These are phyloP conservation scores for Anguilla obscura DNA, from an alignment of 2,797 vertebrate species.

Conservation along the genomic window DNA sequence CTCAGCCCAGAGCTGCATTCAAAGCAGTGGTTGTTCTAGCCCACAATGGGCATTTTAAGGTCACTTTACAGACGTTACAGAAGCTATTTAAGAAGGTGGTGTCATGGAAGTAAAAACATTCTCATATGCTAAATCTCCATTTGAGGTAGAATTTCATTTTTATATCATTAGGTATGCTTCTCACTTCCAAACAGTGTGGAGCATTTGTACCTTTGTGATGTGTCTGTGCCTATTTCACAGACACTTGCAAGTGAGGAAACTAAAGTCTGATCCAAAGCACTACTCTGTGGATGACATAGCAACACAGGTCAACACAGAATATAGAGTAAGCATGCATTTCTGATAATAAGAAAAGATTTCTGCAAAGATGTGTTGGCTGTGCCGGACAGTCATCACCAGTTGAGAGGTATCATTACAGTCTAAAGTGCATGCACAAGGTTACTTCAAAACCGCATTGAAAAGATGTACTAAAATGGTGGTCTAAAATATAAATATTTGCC, in stretches of 20 bases:
- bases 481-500: background rate
- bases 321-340: background rate
- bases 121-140: too few relatives aligned
- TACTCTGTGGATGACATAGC: background rate
- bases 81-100: background rate
- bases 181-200: background rate
- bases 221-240: background rate
- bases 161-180: background rate
- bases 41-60: background rate
- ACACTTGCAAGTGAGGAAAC: background rate
- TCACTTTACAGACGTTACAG: background rate
- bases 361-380: background rate
- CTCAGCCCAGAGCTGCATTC: constrained; percentile 12
- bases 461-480: background rate
- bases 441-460: background rate
- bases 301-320: background rate
- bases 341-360: background rate
- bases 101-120: background rate
- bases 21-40: constrained; percentile 25
- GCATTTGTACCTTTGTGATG: background rate
- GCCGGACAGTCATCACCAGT: background rate
- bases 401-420: background rate
- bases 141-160: background rate
- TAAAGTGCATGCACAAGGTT: background rate
- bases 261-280: background rate